Evolutionary conservation across 1,140 invertebrate genomes (phyloP), one percentile per base, ranked within the genome.

Genomic region (Cecropterus lyciades): DNA sequence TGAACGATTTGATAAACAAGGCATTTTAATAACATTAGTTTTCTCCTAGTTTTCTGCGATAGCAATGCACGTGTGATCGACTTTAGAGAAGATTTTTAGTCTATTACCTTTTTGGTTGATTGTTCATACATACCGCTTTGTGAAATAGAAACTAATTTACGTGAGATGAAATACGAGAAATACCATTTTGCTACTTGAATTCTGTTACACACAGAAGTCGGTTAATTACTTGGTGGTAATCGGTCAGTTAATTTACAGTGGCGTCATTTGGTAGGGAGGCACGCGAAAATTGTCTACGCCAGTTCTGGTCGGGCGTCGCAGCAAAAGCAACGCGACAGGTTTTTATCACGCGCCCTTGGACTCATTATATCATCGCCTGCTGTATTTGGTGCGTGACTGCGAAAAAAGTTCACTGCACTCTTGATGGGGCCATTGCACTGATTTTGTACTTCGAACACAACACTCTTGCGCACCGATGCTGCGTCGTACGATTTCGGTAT

Each of bases 331-430:
- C 53, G 56, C 56, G 56, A 73, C 80, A 75, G 75, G 76, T 84
- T 79, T n/a, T 81, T 69, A 75, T 80, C 68, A 65, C 59, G 57
- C 69, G 78, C 75, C 81, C 83, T 85, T 85, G 80, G 72, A 69
- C 77, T 67, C 67, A 73, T 84, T 83, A 82, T 79, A 84, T 85
- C 82, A 84, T 77, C 73, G 75, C 60, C 55, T 69, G 56, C 65
- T 76, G 72, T 82, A 75, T 82, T 84, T 77, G 67, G 79, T 77
- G 77, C 69, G 72, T 69, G 55, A 67, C 68, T 70, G 77, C 70
- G 72, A 77, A 81, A 69, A 77, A 79, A 82, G 83, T 84, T 85
- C 83, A 85, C 60, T 79, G 79, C 75, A 84, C 85, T 83, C 70
- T 63, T 64, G 57, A 71, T 66, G 74, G 65, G 75, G 72, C 72